These are phyloP conservation scores for Porphyrio hochstetteri DNA, from an alignment of 2,113 vertebrate genomes.

Conservation along the genomic window DNA sequence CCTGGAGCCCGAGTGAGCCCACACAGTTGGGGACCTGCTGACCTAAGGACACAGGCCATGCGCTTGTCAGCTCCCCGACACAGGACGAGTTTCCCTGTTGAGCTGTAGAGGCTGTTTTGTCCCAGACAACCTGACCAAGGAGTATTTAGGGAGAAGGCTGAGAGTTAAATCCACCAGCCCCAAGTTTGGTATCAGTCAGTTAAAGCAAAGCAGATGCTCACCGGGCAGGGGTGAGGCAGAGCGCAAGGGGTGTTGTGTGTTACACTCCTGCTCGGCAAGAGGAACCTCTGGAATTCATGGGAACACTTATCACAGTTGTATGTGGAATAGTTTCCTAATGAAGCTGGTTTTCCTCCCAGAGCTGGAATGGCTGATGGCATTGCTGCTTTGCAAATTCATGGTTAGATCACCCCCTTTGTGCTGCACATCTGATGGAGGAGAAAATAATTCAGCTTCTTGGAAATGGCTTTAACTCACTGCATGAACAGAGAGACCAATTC, in stretches of 20 bases:
- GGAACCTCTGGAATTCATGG: background rate
- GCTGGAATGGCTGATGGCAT: background rate
- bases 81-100: rapidly evolving
- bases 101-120: background rate
- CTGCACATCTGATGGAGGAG: background rate
- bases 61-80: background rate
- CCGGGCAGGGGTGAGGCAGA: background rate
- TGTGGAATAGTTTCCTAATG: background rate
- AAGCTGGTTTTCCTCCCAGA: background rate
- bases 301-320: background rate
- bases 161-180: rapidly evolving
- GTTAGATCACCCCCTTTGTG: background rate
- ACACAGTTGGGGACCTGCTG: rapidly evolving
- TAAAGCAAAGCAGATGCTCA: background rate
- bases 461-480: background rate
- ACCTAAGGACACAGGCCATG: background rate
- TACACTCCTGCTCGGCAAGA: background rate
- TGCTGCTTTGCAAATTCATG: background rate
- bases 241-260: rapidly evolving
- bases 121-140: background rate
- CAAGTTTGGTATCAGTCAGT: background rate
- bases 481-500: background rate
- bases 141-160: rapidly evolving
- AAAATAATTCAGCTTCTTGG: background rate
- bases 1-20: background rate